A percentile compares a stretch with the other conserved stretches of the same genome.
Conservation (phyloP, 1,140 invertebrate genomes). For the Delia radicum region DNA sequence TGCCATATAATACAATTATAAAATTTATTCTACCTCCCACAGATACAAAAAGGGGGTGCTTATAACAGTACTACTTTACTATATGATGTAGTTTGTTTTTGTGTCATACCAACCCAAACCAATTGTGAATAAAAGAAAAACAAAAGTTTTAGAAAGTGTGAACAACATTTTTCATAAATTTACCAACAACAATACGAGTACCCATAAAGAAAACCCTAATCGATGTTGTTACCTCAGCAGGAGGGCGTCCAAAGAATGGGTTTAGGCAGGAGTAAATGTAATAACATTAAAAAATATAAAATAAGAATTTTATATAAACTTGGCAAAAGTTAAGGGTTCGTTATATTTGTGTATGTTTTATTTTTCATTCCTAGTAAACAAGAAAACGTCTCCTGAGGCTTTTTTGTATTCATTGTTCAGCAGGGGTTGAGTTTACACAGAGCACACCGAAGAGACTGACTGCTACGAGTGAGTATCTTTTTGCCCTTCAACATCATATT, state of each 20-base stretch:
- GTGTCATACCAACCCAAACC: conserved; percentile 3
- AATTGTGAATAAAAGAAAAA: conserved; percentile 28
- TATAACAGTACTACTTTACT: neutral
- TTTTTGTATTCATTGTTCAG: neutral
- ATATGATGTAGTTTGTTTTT: neutral
- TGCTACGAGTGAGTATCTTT: neutral
- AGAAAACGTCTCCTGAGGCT: conserved; percentile 40
- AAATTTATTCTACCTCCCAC: neutral
- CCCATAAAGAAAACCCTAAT: neutral
- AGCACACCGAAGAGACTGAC: too few species aligned
- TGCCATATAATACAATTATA: neutral
- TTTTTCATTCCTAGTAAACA: neutral
- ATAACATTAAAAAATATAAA: conserved; percentile 16
- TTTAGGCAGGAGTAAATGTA: conserved; percentile 8
- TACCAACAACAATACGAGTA: conserved; percentile 36
- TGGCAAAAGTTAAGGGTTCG: conserved; percentile 19
- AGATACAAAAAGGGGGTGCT: neutral
- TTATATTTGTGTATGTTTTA: neutral
- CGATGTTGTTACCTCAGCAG: conserved; percentile 26
- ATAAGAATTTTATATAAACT: conserved; percentile 11
- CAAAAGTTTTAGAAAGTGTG: conserved; percentile 38
- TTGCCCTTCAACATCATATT: neutral
- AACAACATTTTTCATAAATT: conserved; percentile 56
- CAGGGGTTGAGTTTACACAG: neutral
- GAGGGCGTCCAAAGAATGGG: conserved; percentile 30